Conservation (phyloP, 1,140 invertebrate genomes). For the Hyposmocoma kahamanoa region DNA sequence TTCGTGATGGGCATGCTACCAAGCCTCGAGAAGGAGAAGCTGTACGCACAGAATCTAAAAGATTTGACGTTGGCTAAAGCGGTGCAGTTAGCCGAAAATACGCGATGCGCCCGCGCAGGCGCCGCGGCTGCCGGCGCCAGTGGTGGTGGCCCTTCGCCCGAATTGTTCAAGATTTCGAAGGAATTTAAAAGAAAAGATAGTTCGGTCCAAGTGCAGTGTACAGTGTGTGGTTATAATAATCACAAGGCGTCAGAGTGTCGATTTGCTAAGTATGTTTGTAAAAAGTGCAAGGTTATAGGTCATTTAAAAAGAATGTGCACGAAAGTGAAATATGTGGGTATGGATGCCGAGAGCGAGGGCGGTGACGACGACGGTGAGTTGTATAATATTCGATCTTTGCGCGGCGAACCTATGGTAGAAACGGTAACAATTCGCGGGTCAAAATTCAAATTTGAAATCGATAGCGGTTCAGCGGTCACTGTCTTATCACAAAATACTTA, state of each 20-base stretch:
- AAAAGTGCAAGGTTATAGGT: slow-evolving; percentile 1
- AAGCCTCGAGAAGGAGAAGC: background rate
- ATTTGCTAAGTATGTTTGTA: slow-evolving; percentile 4
- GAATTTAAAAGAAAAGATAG: background rate
- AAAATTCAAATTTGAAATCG: slow-evolving; percentile 2
- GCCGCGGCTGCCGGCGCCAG: background rate
- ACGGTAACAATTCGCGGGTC: background rate
- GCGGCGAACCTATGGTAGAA: slow-evolving; percentile 2
- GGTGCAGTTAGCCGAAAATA: background rate
- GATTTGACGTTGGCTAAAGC: slow-evolving; percentile 1
- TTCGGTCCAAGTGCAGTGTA: background rate
- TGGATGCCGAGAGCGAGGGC: background rate
- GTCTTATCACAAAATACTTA: background rate
- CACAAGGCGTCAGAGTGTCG: slow-evolving; percentile 1
- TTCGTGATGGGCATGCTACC: slow-evolving; percentile 6
- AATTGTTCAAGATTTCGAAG: background rate
- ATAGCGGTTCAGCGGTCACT: slow-evolving; percentile 1
- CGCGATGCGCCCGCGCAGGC: background rate
- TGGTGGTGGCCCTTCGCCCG: background rate
- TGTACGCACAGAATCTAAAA: background rate
- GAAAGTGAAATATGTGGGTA: background rate
- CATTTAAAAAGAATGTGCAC: slow-evolving; percentile 5
- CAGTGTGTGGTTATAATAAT: slow-evolving; percentile 3
- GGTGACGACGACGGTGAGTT: slow-evolving; percentile 7
- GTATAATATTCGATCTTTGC: background rate